Conservation (phyloP, 2,888 invertebrate species). For the Incurvaria masculella region DNA sequence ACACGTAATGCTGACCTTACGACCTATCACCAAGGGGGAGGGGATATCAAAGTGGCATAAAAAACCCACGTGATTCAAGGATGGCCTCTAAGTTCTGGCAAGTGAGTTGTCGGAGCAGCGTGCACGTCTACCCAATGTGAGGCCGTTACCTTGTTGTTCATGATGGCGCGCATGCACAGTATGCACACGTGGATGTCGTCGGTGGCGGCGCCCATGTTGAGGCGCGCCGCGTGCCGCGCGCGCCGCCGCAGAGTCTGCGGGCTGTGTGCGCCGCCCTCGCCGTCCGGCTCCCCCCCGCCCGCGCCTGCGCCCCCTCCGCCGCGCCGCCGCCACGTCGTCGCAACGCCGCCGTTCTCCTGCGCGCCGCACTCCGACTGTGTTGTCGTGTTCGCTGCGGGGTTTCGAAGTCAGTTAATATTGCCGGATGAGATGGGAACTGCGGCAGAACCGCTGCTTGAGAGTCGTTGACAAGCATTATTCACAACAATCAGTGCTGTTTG, state of each 20-base stretch:
- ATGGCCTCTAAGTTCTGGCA: too few species aligned
- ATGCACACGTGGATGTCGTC: conserved; percentile 99
- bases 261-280: conserved; percentile 22
- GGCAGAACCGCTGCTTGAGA: too few species aligned
- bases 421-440: too few species aligned
- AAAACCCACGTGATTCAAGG: too few species aligned
- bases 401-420: not conserved
- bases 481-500: too few species aligned
- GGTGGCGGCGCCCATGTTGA: conserved; percentile 93
- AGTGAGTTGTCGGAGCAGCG: too few species aligned
- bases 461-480: too few species aligned
- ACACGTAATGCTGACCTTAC: too few species aligned
- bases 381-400: conserved; percentile 37
- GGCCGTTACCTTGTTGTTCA: conserved; percentile 90
- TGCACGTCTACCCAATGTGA: not conserved
- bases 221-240: conserved; percentile 79
- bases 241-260: conserved; percentile 56
- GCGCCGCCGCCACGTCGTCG: conserved; percentile 19
- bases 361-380: conserved; percentile 47
- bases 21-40: too few species aligned
- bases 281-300: conserved; percentile 15
- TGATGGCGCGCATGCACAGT: conserved; percentile 97
- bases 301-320: conserved; percentile 32
- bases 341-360: conserved; percentile 22
- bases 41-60: too few species aligned